Percentiles rank a stretch among this genome's conserved stretches.
phyloP scores from a whole-genome alignment of 2,888 invertebrate species.

The Cephus sareptanus region DNA sequence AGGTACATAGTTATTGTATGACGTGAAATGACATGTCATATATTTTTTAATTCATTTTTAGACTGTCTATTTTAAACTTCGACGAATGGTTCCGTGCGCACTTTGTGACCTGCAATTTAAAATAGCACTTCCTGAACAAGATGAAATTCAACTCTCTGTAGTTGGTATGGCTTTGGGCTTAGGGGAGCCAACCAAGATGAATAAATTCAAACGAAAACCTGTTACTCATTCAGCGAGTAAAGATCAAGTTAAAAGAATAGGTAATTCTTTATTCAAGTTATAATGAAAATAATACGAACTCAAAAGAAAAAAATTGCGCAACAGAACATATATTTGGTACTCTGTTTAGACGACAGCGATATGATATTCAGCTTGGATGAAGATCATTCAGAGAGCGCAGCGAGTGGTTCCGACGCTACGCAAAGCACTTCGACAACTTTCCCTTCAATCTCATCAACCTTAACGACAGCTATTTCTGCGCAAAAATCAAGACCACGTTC shows the following conservation, averaged over 20 bases:
- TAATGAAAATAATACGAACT: not conserved
- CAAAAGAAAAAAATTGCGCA: not conserved
- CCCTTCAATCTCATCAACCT: constrained; percentile 39
- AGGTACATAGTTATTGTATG: constrained; percentile 58
- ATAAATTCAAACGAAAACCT: constrained; percentile 66
- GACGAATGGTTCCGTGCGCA: constrained; percentile 88
- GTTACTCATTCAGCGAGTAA: constrained; percentile 56
- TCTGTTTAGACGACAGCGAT: constrained; percentile 73
- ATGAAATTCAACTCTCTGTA: constrained; percentile 77
- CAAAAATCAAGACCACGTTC: constrained; percentile 70
- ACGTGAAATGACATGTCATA: not conserved
- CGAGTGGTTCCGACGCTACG: constrained; percentile 26
- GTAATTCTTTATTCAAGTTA: constrained; percentile 16
- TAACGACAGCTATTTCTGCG: constrained; percentile 50
- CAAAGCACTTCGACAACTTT: not conserved
- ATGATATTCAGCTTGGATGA: constrained; percentile 88
- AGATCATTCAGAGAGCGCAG: constrained; percentile 69
- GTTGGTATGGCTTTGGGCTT: constrained; percentile 85
- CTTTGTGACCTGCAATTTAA: constrained; percentile 84
- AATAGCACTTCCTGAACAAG: constrained; percentile 88
- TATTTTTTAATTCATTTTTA: constrained; percentile 38
- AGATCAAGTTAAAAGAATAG: constrained; percentile 52
- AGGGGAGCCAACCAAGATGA: constrained; percentile 70
- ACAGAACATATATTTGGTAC: not conserved
- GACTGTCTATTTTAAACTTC: constrained; percentile 87